Evolutionary conservation across 2,113 vertebrate species (phyloP), one percentile per base, ranked within the genome.

Genomic region (Colius striatus): DNA sequence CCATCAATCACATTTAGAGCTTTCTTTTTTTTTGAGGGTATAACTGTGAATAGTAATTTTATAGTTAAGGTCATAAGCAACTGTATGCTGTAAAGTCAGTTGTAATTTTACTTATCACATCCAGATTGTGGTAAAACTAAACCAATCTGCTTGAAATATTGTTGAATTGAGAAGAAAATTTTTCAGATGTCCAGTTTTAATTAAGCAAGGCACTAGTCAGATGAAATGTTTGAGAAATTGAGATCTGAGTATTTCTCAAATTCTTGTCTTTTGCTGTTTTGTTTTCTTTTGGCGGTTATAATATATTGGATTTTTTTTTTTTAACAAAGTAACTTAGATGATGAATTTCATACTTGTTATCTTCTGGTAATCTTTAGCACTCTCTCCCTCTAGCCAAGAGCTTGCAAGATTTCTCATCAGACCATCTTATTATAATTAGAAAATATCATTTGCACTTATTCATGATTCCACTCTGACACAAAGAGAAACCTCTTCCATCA

Each of bases 401-500:
- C 48, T 65, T 86, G 43, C 32, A 84, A 38, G 27, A 86, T 74
- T 95, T 92, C 80, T 83, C 65, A 67, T 77, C 70, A 60, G 34
- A 63, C 13, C 20, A 63, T 55, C 65, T 75, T 77, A 65, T 51
- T 67, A 77, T 55, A 90, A 94, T 93, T 88, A 92, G 89, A 93
- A 93, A 80, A 58, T 58, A 81, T 32, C 27, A 63, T 84, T 84
- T 91, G 45, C 54, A 60, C 70, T 87, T 87, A 89, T 79, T 94
- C 81, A 91, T 78, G 77, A 73, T 76, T 89, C 36, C 21, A 29
- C 15, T 65, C 25, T n/a, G 50, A 41, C 62, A 73, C 62, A 62
- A 84, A 81, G 91, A 94, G 50, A 91, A 92, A 94, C 89, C 79
- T 89, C 36, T 90, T 67, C 51, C 36, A 94, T 89, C 74, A 38